Percentiles rank a stretch among this genome's conserved stretches.
These are phyloP conservation scores for Protobothrops flavoviridis DNA, from an alignment of 2,113 vertebrate species.

Conservation along the genomic window DNA sequence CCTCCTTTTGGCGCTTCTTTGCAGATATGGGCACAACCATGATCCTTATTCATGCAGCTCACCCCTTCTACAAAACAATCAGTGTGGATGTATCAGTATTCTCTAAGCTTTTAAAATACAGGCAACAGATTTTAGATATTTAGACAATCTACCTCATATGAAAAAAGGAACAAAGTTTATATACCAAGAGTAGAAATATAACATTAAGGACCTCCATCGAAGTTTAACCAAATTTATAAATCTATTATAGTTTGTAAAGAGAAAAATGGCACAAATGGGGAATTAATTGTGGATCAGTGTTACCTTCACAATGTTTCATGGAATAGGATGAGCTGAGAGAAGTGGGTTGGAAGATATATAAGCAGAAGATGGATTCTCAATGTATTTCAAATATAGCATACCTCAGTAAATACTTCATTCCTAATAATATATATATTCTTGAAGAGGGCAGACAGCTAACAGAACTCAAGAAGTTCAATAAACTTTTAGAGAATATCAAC, in stretches of 20 bases:
- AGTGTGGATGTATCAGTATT: slow-evolving; percentile 26
- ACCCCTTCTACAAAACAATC: slow-evolving; percentile 85
- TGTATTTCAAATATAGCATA: not conserved
- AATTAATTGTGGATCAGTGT: not conserved
- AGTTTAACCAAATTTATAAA: not conserved
- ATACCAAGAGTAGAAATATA: not conserved
- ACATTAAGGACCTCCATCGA: not conserved
- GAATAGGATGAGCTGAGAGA: not conserved
- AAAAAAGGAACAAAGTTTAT: not conserved
- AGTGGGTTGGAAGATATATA: too few relatives aligned
- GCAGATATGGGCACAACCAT: slow-evolving; percentile 96
- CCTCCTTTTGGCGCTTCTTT: slow-evolving; percentile 91
- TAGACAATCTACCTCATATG: not conserved
- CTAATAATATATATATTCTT: not conserved
- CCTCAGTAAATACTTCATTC: not conserved
- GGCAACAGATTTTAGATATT: not conserved
- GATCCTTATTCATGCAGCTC: slow-evolving; percentile 98
- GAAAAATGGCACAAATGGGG: not conserved
- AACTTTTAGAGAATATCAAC: not conserved
- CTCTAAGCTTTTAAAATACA: not conserved
- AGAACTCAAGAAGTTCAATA: not conserved
- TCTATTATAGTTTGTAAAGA: not conserved
- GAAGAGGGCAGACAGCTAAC: not conserved
- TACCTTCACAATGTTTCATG: not conserved
- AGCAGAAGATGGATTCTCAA: not conserved